Percentiles rank a stretch among this genome's conserved stretches.
phyloP scores from a whole-genome alignment of 2,888 invertebrate species.

The Erpobdella octoculata region DNA sequence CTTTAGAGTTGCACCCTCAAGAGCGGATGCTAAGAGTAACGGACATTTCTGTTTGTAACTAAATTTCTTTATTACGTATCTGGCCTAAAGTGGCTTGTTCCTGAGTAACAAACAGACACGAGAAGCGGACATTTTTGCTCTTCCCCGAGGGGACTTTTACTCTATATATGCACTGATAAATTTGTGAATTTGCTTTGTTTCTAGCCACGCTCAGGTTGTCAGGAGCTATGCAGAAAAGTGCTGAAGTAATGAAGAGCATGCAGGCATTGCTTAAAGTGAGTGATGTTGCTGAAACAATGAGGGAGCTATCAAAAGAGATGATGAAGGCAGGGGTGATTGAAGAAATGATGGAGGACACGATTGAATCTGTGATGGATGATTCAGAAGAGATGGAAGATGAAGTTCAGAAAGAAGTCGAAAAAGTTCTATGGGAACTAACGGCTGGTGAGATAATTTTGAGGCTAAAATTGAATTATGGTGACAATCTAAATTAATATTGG shows the following conservation, averaged over 20 bases:
- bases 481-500: too few species aligned
- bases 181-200: too few species aligned
- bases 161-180: too few species aligned
- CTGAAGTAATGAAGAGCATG: slow-evolving; percentile 98
- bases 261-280: slow-evolving; percentile 80
- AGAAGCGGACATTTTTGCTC: too few species aligned
- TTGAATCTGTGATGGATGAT: slow-evolving; percentile 70
- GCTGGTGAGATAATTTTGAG: slow-evolving; percentile 41
- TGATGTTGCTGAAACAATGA: slow-evolving; percentile 90
- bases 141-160: too few species aligned
- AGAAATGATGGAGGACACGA: slow-evolving; percentile 95
- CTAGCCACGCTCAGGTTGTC: slow-evolving; percentile 59
- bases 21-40: too few species aligned
- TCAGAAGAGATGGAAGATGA: slow-evolving; percentile 92
- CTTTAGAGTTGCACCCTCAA: too few species aligned
- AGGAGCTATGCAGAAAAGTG: slow-evolving; percentile 84
- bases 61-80: too few species aligned
- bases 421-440: slow-evolving; percentile 59
- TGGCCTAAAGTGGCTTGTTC: too few species aligned
- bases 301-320: slow-evolving; percentile 96
- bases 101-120: too few species aligned
- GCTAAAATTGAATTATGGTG: neutral
- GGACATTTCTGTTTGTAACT: too few species aligned
- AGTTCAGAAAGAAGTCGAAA: slow-evolving; percentile 85
- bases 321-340: slow-evolving; percentile 97